Conservation (phyloP, 1,140 invertebrate genomes). For the Macrotrachela quadricornifera region DNA sequence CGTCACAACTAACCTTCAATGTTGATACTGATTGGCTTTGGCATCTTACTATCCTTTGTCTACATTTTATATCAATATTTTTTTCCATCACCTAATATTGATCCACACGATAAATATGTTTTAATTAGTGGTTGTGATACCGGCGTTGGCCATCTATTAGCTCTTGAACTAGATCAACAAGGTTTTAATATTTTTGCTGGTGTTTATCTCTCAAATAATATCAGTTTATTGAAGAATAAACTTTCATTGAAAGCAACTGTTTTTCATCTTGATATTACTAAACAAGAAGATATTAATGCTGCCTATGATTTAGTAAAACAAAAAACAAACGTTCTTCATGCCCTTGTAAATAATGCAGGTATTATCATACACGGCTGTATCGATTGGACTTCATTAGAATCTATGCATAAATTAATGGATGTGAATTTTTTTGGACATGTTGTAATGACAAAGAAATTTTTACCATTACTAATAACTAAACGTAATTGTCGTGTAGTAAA, state of each 20-base stretch:
- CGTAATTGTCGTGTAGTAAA: neutral
- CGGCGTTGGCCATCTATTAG: slow-evolving; percentile 29
- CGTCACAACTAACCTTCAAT: too few species aligned
- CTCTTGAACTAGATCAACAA: slow-evolving; percentile 19
- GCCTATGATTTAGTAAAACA: too few species aligned
- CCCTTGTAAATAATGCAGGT: slow-evolving; percentile 40
- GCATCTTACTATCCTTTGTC: too few species aligned
- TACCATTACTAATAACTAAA: slow-evolving; percentile 39
- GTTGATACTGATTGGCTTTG: too few species aligned
- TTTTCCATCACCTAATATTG: neutral
- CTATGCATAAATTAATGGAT: slow-evolving; percentile 47
- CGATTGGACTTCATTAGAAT: slow-evolving; percentile 55
- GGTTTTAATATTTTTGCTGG: slow-evolving; percentile 33
- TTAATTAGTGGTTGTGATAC: slow-evolving; percentile 32
- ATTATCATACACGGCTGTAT: slow-evolving; percentile 67
- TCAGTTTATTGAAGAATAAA: neutral
- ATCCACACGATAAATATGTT: slow-evolving; percentile 11
- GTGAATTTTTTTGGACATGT: slow-evolving; percentile 66
- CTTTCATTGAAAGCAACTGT: too few species aligned
- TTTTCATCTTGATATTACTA: too few species aligned
- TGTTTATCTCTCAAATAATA: slow-evolving; percentile 19
- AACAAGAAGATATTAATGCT: too few species aligned
- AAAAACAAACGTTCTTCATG: neutral
- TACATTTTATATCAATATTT: too few species aligned
- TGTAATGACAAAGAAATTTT: slow-evolving; percentile 44